Percentiles rank a stretch among this genome's conserved stretches.
Evolutionary conservation across 2,113 vertebrate species (phyloP).

Genomic region (Aegotheles bennettii): DNA sequence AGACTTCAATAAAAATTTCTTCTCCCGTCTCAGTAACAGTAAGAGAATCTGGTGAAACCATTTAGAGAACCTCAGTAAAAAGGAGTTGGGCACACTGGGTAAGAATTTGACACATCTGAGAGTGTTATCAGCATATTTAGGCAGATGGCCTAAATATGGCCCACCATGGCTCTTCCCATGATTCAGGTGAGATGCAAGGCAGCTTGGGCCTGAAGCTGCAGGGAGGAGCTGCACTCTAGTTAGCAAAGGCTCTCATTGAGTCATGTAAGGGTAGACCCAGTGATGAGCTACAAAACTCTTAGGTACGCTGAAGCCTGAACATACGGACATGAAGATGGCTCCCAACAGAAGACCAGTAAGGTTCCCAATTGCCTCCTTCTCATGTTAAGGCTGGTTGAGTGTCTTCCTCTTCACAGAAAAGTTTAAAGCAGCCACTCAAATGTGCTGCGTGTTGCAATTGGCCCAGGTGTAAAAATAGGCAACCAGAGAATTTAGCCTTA

Average conservation of each 20-base stretch:
- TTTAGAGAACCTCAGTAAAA: neutral
- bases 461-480: neutral
- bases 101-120: neutral
- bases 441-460: neutral
- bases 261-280: rapidly evolving
- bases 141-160: neutral
- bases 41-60: neutral
- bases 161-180: neutral
- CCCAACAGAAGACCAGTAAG: neutral
- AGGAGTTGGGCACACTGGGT: neutral
- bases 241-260: neutral
- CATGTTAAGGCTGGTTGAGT: neutral
- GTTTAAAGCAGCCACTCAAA: neutral
- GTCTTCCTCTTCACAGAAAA: neutral
- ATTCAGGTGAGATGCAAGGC: neutral
- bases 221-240: neutral
- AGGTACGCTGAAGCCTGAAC: neutral
- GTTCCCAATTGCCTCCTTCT: neutral
- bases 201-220: neutral
- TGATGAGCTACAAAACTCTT: neutral
- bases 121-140: neutral
- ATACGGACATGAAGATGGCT: neutral
- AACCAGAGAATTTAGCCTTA: neutral
- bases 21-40: neutral
- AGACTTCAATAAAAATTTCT: neutral